Evolutionary conservation across 1,140 invertebrate species (phyloP).

Genomic region (Drosophila aff.): DNA sequence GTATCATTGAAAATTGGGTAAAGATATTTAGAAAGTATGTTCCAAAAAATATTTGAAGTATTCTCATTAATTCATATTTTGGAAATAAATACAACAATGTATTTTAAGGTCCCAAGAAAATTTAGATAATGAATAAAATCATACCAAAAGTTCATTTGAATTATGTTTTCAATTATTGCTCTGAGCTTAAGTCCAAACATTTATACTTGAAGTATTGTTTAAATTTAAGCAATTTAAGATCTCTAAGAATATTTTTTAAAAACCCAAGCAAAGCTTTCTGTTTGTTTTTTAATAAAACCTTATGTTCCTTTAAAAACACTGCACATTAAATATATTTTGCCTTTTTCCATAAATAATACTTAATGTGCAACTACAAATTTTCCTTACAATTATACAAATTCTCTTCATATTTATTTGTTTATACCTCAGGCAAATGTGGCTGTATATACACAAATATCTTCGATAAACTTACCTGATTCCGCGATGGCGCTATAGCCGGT

Average conservation of each 20-base stretch:
- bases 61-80: too few relatives aligned
- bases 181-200: too few relatives aligned
- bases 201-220: too few relatives aligned
- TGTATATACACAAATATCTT: neutral
- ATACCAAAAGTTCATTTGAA: too few relatives aligned
- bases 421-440: neutral
- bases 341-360: neutral
- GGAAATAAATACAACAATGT: too few relatives aligned
- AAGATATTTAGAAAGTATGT: neutral
- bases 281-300: too few relatives aligned
- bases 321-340: neutral
- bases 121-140: too few relatives aligned
- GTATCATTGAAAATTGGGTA: neutral
- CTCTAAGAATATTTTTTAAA: too few relatives aligned
- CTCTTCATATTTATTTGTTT: neutral
- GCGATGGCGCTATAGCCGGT: slow-evolving; percentile 83
- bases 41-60: neutral
- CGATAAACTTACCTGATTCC: slow-evolving; percentile 75
- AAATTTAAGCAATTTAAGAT: too few relatives aligned
- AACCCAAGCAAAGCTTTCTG: too few relatives aligned
- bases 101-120: too few relatives aligned
- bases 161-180: too few relatives aligned
- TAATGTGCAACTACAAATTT: neutral
- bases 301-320: neutral
- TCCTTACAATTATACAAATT: neutral